Conservation (phyloP, 2,888 invertebrate genomes). For the Neoitamus cyanurus region DNA sequence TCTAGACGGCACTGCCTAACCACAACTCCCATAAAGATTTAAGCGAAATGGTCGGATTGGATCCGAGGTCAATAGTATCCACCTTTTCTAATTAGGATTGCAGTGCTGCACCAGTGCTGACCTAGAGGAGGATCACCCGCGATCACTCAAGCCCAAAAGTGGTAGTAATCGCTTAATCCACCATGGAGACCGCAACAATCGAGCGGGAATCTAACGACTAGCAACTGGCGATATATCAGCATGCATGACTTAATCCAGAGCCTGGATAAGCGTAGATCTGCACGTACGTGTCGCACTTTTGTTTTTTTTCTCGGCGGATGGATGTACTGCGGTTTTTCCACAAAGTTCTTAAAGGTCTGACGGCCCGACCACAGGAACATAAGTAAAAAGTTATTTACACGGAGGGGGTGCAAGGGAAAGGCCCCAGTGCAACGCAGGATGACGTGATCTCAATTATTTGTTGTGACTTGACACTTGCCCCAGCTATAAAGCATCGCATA, state of each 20-base stretch:
- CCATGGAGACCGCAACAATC: neutral
- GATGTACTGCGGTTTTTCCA: neutral
- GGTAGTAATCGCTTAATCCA: neutral
- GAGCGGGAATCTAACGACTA: too few relatives aligned
- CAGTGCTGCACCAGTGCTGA: neutral
- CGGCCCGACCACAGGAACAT: neutral
- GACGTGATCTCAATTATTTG: neutral
- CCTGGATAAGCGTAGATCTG: neutral
- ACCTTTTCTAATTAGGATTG: neutral
- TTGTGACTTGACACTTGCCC: neutral
- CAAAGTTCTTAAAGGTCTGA: neutral
- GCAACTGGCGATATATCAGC: neutral
- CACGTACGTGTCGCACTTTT: neutral
- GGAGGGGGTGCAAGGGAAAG: neutral
- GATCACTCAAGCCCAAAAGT: neutral
- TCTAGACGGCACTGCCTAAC: neutral
- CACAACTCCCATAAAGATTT: neutral
- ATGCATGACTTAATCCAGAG: constrained; percentile 1
- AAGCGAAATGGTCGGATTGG: neutral
- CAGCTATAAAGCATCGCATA: neutral
- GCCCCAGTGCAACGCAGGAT: neutral
- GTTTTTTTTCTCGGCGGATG: neutral
- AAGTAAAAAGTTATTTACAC: neutral
- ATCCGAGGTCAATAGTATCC: neutral
- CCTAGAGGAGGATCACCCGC: neutral